phyloP scores from a whole-genome alignment of 2,888 invertebrate genomes.

The Drosophila greeni region DNA sequence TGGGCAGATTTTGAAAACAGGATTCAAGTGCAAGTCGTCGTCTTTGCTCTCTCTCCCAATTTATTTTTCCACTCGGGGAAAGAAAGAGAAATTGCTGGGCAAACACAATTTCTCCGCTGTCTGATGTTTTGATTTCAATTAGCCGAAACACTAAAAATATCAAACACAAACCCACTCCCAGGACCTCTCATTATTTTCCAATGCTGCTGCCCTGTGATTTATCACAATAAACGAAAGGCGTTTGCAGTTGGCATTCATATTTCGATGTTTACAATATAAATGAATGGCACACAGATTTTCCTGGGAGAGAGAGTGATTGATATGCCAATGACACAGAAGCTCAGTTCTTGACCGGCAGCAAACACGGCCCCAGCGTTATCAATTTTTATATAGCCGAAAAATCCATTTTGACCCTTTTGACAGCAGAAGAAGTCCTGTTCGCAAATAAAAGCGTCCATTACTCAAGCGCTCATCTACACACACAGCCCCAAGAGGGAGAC shows the following conservation, averaged over 20 bases:
- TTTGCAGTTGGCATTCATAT: constrained; percentile 14
- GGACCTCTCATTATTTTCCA: constrained; percentile 22
- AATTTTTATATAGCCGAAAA: constrained; percentile 56
- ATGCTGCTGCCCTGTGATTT: constrained; percentile 58
- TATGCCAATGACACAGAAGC: constrained; percentile 52
- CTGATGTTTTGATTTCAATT: constrained; percentile 71
- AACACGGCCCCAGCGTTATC: constrained; percentile 36
- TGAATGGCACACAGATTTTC: constrained; percentile 70
- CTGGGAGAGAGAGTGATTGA: constrained; percentile 64
- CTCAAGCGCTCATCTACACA: constrained; percentile 56
- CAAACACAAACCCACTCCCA: constrained; percentile 40
- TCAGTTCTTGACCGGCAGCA: constrained; percentile 55
- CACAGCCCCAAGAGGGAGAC: constrained; percentile 38
- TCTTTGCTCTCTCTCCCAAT: background rate
- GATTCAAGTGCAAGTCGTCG: constrained; percentile 26
- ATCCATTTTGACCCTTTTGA: constrained; percentile 75
- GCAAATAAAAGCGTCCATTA: constrained; percentile 75
- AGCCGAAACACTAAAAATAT: constrained; percentile 73
- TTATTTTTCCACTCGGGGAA: background rate
- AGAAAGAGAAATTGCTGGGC: constrained; percentile 46
- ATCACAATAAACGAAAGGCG: constrained; percentile 70
- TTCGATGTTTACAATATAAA: constrained; percentile 64
- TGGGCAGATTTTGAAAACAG: constrained; percentile 29
- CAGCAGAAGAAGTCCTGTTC: constrained; percentile 51
- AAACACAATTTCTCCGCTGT: constrained; percentile 44